Evolutionary conservation across 2,888 invertebrate species (phyloP).

Genomic region (Ichneumon xanthorius): DNA sequence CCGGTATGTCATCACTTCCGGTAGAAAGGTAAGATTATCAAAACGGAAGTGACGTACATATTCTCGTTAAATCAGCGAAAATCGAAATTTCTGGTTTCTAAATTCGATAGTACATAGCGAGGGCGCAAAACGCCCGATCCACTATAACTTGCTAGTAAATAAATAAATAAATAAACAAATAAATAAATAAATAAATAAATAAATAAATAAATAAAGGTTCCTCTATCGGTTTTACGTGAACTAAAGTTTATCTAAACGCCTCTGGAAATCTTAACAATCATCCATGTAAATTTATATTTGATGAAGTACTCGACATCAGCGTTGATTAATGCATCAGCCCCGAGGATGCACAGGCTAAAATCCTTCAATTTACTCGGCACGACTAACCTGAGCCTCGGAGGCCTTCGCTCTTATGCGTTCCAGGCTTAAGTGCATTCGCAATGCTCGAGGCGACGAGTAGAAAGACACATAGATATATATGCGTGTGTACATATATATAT

Average conservation of each 20-base stretch:
- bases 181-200: not conserved
- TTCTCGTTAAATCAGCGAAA: too few species aligned
- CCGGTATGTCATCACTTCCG: too few species aligned
- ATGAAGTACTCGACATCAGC: not conserved
- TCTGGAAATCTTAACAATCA: not conserved
- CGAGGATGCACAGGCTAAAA: slow-evolving; percentile 8
- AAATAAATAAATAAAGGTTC: not conserved
- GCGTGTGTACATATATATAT: not conserved
- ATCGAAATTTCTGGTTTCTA: too few species aligned
- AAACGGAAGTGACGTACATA: too few species aligned
- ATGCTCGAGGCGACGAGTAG: slow-evolving; percentile 19
- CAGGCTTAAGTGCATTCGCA: slow-evolving; percentile 32
- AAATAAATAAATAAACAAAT: too few species aligned
- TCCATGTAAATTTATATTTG: not conserved
- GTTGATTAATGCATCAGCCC: not conserved
- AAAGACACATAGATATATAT: slow-evolving; percentile 18
- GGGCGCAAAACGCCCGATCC: too few species aligned
- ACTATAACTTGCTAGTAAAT: not conserved
- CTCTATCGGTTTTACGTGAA: not conserved
- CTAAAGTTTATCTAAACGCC: not conserved
- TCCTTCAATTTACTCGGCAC: slow-evolving; percentile 22
- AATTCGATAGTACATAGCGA: too few species aligned
- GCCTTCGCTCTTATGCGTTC: slow-evolving; percentile 24
- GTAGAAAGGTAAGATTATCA: too few species aligned
- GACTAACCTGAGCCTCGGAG: slow-evolving; percentile 5